Percentiles rank a stretch among this genome's conserved stretches.
phyloP scores from a whole-genome alignment of 2,113 vertebrate species.

The Lipophrys pholis region DNA sequence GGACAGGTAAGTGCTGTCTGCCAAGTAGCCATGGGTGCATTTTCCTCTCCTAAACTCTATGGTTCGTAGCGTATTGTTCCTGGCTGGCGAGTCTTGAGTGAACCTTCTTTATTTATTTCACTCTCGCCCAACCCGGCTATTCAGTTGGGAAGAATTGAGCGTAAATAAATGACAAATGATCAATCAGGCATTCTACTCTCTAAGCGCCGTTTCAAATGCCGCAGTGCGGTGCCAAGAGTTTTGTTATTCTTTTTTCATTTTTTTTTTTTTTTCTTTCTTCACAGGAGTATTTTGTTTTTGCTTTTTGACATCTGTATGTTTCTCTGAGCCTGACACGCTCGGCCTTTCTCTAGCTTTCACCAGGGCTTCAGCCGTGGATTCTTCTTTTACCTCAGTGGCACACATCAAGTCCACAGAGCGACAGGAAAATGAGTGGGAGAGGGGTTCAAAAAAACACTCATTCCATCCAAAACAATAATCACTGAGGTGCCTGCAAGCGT shows the following conservation, averaged over 20 bases:
- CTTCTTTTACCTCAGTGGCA: constrained; percentile 16
- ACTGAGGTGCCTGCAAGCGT: constrained; percentile 7
- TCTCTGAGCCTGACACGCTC: constrained; percentile 23
- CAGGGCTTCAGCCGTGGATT: constrained; percentile 35
- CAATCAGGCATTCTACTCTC: constrained; percentile 49
- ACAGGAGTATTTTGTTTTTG: constrained; percentile 22
- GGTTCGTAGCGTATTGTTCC: constrained; percentile 44
- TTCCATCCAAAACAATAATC: constrained; percentile 21
- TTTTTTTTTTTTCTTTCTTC: constrained; percentile 4
- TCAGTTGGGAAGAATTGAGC: constrained; percentile 37
- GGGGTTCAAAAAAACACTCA: constrained; percentile 35
- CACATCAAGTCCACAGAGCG: constrained; percentile 39
- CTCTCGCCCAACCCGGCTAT: constrained; percentile 36
- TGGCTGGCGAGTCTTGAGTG: constrained; percentile 29
- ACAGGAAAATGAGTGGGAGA: constrained; percentile 45
- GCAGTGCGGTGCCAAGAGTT: constrained; percentile 17
- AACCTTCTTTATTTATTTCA: constrained; percentile 54
- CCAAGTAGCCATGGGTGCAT: constrained; percentile 36
- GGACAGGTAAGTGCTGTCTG: constrained; percentile 63
- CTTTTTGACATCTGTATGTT: neutral
- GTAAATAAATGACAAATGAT: constrained; percentile 56
- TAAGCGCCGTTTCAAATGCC: constrained; percentile 52
- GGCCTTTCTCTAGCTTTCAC: constrained; percentile 41
- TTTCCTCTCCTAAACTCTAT: constrained; percentile 21
- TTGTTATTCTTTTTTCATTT: neutral